Percentiles rank a stretch among this genome's conserved stretches.
phyloP scores from a whole-genome alignment of 1,140 invertebrate genomes.

The Heliconius nattereri region DNA sequence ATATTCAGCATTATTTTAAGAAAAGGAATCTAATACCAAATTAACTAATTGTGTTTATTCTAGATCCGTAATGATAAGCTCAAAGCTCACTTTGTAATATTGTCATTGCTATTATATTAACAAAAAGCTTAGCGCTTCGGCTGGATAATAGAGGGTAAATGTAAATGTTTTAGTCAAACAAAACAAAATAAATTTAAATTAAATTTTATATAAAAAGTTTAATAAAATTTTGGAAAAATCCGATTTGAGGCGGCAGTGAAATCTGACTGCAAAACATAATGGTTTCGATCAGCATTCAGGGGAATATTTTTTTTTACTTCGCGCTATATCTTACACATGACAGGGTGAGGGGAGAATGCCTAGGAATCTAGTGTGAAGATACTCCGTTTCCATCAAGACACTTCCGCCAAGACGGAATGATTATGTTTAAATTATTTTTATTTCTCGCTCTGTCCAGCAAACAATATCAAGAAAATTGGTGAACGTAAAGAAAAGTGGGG shows the following conservation, averaged over 20 bases:
- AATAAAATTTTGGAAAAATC: background rate
- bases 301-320: too few relatives aligned
- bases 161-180: background rate
- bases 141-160: background rate
- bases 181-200: background rate
- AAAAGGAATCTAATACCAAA: background rate
- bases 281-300: too few relatives aligned
- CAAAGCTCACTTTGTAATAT: conserved; percentile 10
- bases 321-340: too few relatives aligned
- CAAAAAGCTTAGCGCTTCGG: background rate
- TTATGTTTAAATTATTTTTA: too few relatives aligned
- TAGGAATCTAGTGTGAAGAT: background rate
- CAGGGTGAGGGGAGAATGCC: too few relatives aligned
- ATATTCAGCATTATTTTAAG: background rate
- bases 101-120: conserved; percentile 7
- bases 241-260: too few relatives aligned
- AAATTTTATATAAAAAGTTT: background rate
- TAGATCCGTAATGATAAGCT: conserved; percentile 7
- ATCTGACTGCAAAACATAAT: too few relatives aligned
- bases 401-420: too few relatives aligned
- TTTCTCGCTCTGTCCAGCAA: too few relatives aligned
- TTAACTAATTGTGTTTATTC: conserved; percentile 1
- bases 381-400: background rate
- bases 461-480: too few relatives aligned
- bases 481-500: too few relatives aligned